These are phyloP conservation scores for Dufourea novaeangliae DNA, from an alignment of 1,140 invertebrate species.

Conservation along the genomic window DNA sequence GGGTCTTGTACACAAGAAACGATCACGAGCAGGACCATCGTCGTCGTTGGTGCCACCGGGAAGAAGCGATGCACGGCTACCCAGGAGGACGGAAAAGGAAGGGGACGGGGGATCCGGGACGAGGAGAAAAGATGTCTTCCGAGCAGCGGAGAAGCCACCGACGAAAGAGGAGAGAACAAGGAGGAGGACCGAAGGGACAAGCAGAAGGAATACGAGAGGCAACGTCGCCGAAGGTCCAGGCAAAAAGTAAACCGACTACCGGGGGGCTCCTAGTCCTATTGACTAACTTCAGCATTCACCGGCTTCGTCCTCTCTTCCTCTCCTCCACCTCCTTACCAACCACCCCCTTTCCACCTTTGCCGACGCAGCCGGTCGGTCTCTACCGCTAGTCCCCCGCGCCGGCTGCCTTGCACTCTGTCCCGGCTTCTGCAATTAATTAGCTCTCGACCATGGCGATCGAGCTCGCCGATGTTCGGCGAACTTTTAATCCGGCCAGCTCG, in stretches of 20 bases:
- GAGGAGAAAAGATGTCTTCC: conserved; percentile 41
- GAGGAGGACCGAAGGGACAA: conserved; percentile 47
- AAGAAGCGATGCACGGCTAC: not conserved
- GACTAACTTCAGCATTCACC: conserved; percentile 69
- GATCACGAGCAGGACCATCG: conserved; percentile 52
- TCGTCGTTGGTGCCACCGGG: conserved; percentile 24
- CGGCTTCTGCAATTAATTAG: conserved; percentile 77
- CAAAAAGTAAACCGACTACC: conserved; percentile 74
- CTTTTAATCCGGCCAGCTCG: conserved; percentile 74
- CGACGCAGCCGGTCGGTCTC: not conserved
- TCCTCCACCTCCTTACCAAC: not conserved
- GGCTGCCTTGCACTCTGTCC: conserved; percentile 49
- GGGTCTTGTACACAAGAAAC: not conserved
- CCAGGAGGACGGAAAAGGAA: not conserved
- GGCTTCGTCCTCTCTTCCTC: conserved; percentile 44
- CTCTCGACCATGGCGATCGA: conserved; percentile 68
- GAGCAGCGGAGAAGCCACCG: conserved; percentile 32
- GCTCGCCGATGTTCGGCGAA: conserved; percentile 72
- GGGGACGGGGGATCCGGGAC: not conserved
- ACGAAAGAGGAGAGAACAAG: conserved; percentile 43
- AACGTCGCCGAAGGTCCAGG: conserved; percentile 65
- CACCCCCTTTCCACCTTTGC: not conserved
- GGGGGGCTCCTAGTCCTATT: conserved; percentile 64
- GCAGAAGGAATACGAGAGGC: conserved; percentile 56
- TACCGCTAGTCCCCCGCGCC: too few species aligned